Conservation (phyloP, 2,888 invertebrate genomes). For the Xylophagus ater region DNA sequence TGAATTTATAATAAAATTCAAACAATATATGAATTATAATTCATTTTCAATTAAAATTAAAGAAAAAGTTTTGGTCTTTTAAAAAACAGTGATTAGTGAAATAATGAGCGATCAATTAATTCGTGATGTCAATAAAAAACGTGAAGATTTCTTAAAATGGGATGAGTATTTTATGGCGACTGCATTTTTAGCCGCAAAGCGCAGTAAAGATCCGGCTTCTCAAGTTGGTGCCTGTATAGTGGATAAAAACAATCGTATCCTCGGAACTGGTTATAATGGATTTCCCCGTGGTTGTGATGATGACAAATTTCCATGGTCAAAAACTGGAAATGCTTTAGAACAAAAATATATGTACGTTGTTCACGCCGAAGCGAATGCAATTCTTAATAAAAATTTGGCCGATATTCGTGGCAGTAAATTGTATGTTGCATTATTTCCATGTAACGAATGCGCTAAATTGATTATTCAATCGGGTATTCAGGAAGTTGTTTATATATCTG, state of each 20-base stretch:
- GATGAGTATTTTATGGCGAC: constrained; percentile 93
- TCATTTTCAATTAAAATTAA: too few relatives aligned
- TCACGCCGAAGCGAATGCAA: constrained; percentile 96
- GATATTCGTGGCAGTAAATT: constrained; percentile 70
- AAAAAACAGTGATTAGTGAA: too few relatives aligned
- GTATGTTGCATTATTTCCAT: constrained; percentile 88
- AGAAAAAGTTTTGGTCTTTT: too few relatives aligned
- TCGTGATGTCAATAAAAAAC: too few relatives aligned
- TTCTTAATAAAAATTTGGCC: constrained; percentile 76
- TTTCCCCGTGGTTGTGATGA: constrained; percentile 87
- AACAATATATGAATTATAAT: too few relatives aligned
- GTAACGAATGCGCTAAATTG: constrained; percentile 95
- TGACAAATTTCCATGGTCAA: constrained; percentile 82
- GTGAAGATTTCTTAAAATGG: constrained; percentile 67
- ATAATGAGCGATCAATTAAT: too few relatives aligned
- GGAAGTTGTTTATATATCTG: constrained; percentile 67
- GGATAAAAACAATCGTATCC: constrained; percentile 70
- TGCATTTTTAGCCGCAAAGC: constrained; percentile 78
- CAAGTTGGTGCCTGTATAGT: constrained; percentile 96
- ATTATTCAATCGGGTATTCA: constrained; percentile 88
- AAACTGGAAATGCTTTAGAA: constrained; percentile 47
- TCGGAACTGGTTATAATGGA: constrained; percentile 94
- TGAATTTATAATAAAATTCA: too few relatives aligned
- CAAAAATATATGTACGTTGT: constrained; percentile 87
- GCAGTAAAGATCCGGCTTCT: constrained; percentile 88